Evolutionary conservation across 2,113 vertebrate genomes (phyloP).

Genomic region (Synchiropus splendidus): DNA sequence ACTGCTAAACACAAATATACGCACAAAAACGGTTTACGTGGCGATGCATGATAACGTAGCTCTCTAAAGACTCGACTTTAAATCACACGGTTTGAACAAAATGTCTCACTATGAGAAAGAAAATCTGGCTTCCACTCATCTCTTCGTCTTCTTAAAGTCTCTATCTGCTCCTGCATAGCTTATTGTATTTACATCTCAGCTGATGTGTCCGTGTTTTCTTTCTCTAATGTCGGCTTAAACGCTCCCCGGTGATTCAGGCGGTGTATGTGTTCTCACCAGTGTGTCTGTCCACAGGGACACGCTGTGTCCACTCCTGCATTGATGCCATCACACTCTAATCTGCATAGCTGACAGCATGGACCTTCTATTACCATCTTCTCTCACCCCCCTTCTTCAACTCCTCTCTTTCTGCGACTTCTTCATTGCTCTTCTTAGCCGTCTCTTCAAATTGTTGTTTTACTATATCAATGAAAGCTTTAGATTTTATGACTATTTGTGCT

Average conservation of each 20-base stretch:
- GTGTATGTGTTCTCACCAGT: constrained; percentile 20
- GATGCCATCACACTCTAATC: constrained; percentile 48
- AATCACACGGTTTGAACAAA: no score
- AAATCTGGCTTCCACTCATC: no score
- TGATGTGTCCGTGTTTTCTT: constrained; percentile 21
- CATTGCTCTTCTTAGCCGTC: constrained; percentile 4
- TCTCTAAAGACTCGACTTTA: no score
- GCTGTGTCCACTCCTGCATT: constrained; percentile 47
- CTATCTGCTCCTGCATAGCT: constrained; percentile 8
- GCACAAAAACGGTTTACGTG: no score
- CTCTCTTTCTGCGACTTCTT: constrained; percentile 4
- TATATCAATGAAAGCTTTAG: not conserved
- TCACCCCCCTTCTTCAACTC: constrained; percentile 14
- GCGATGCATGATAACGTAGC: no score
- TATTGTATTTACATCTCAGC: constrained; percentile 14
- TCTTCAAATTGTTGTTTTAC: not conserved
- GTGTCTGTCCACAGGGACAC: constrained; percentile 35
- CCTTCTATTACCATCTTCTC: constrained; percentile 9
- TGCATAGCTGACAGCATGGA: constrained; percentile 50
- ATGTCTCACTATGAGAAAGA: no score
- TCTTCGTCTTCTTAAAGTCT: constrained; percentile 8
- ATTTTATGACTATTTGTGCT: constrained; percentile 7
- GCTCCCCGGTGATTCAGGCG: constrained; percentile 7
- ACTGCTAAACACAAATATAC: no score
- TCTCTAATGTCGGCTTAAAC: constrained; percentile 31